phyloP scores from a whole-genome alignment of 2,888 invertebrate genomes.

The Aplocera efformata region DNA sequence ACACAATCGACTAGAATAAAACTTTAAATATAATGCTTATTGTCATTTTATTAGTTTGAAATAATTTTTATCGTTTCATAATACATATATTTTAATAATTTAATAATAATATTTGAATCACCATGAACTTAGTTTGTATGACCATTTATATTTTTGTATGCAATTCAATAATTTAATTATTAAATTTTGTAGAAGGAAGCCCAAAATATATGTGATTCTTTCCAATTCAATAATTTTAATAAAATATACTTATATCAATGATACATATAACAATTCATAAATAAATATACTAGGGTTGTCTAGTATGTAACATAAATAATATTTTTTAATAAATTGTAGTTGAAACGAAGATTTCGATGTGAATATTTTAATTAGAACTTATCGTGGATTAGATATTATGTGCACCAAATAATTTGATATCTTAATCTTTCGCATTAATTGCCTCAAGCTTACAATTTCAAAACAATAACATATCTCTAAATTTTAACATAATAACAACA shows the following conservation, averaged over 20 bases:
- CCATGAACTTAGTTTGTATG: background rate
- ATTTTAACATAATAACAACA: too few species aligned
- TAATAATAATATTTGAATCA: background rate
- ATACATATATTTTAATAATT: slow-evolving; percentile 11
- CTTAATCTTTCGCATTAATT: slow-evolving; percentile 29
- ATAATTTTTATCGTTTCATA: slow-evolving; percentile 17
- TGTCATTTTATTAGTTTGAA: slow-evolving; percentile 29
- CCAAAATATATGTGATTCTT: slow-evolving; percentile 15
- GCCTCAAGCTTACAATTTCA: slow-evolving; percentile 28
- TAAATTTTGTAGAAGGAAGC: slow-evolving; percentile 28
- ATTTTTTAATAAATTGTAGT: background rate
- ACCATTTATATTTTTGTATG: slow-evolving; percentile 1
- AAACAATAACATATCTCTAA: slow-evolving; percentile 25
- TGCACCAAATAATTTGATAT: slow-evolving; percentile 3
- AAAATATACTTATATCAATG: slow-evolving; percentile 5
- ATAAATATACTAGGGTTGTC: slow-evolving; percentile 22
- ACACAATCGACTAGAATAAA: slow-evolving; percentile 23
- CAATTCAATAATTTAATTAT: background rate
- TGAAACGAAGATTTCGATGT: background rate
- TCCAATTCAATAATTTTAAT: slow-evolving; percentile 9
- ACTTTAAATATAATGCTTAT: slow-evolving; percentile 28
- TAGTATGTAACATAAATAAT: slow-evolving; percentile 9
- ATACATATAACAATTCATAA: too few species aligned
- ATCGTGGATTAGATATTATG: too few species aligned
- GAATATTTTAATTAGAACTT: too few species aligned